phyloP scores from a whole-genome alignment of 2,113 vertebrate genomes.

The Regulus satrapa region DNA sequence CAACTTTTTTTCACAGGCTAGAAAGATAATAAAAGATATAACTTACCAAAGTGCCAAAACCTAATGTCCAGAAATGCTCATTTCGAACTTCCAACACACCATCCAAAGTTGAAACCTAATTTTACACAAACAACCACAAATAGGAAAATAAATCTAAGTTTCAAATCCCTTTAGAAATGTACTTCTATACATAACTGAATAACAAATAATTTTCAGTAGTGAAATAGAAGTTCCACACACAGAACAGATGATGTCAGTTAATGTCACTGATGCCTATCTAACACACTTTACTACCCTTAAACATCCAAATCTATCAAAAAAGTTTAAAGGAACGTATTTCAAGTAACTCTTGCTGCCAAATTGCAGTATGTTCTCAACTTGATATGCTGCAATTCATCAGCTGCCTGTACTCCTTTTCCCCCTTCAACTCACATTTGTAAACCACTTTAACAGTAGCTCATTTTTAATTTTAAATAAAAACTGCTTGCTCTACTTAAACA shows the following conservation, averaged over 20 bases:
- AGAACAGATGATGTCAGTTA: not conserved
- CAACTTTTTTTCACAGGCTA: not conserved
- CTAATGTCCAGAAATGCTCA: constrained; percentile 97
- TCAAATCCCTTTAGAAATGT: not conserved
- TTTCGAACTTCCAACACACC: constrained; percentile 96
- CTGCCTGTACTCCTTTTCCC: not conserved
- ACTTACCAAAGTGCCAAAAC: constrained; percentile 93
- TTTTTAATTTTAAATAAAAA: not conserved
- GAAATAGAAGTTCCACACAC: not conserved
- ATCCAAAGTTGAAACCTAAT: constrained; percentile 94
- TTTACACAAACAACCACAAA: not conserved
- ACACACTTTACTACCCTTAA: not conserved
- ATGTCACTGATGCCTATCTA: not conserved
- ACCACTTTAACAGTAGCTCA: not conserved
- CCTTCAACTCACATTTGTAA: not conserved
- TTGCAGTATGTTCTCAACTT: not conserved
- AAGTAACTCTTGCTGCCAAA: not conserved
- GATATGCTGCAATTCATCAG: not conserved
- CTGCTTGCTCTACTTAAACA: not conserved
- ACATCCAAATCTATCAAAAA: not conserved
- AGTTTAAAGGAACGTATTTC: not conserved
- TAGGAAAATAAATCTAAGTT: not conserved
- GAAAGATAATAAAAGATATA: not conserved
- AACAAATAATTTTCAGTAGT: not conserved
- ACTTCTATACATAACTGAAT: not conserved